Evolutionary conservation across 2,797 vertebrate genomes (phyloP).

Genomic region (Manis javanica): DNA sequence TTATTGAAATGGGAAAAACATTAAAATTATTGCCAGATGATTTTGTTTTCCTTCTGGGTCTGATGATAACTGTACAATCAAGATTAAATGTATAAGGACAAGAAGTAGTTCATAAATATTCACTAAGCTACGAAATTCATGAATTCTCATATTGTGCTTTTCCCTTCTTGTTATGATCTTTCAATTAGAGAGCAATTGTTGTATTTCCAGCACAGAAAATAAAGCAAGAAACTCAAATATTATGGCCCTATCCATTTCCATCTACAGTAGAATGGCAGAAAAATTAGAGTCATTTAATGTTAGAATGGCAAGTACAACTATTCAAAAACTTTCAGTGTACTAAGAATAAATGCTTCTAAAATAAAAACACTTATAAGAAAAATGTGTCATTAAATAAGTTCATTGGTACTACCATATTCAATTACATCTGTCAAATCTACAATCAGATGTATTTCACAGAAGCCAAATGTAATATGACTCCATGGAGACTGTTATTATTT

Average conservation of each 20-base stretch:
- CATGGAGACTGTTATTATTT: constrained; percentile 67
- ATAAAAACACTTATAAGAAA: constrained; percentile 66
- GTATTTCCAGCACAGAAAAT: constrained; percentile 35
- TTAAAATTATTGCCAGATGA: not conserved
- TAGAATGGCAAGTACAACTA: not conserved
- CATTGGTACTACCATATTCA: constrained; percentile 58
- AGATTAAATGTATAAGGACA: not conserved
- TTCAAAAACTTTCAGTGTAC: constrained; percentile 53
- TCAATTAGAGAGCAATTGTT: constrained; percentile 24
- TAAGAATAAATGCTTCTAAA: constrained; percentile 63
- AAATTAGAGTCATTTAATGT: constrained; percentile 24
- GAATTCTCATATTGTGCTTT: not conserved
- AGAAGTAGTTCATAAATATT: not conserved
- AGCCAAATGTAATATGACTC: constrained; percentile 61
- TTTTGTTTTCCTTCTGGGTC: not conserved
- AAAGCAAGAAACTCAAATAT: not conserved
- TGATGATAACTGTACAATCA: not conserved
- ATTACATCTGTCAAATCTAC: constrained; percentile 69
- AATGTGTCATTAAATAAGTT: constrained; percentile 60
- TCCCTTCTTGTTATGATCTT: not conserved
- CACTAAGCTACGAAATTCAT: not conserved
- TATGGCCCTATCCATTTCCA: not conserved
- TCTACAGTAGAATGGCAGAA: not conserved
- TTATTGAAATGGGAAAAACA: not conserved
- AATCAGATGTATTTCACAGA: constrained; percentile 62